A percentile compares a stretch with the other conserved stretches of the same genome.
Evolutionary conservation across 2,888 invertebrate species (phyloP).

Genomic region (Onthophagus sagittarius): DNA sequence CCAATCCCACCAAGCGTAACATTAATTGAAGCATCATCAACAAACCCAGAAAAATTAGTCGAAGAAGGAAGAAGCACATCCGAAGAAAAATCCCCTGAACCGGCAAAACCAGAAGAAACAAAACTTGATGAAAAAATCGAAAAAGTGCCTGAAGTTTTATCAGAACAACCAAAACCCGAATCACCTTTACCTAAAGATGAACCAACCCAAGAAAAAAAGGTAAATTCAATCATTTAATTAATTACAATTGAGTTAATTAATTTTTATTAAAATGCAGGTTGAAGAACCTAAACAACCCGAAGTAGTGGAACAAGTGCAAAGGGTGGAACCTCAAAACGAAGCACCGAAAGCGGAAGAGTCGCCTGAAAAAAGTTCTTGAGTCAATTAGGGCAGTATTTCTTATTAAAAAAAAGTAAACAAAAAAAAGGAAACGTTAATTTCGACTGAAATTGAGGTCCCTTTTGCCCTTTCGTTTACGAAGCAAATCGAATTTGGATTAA

Average conservation of each 20-base stretch:
- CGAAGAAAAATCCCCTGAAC: conserved; percentile 26
- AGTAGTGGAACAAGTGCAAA: conserved; percentile 11
- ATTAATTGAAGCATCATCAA: conserved; percentile 4
- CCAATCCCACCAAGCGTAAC: neutral
- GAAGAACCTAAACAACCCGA: conserved; percentile 15
- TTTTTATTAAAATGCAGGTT: conserved; percentile 6
- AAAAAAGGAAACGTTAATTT: conserved; percentile 19
- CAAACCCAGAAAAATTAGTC: conserved; percentile 29
- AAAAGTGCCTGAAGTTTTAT: conserved; percentile 15
- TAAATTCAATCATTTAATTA: neutral
- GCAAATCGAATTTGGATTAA: neutral
- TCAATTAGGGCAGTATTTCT: conserved; percentile 25
- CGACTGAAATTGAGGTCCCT: conserved; percentile 35
- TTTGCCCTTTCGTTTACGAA: neutral
- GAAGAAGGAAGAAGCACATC: conserved; percentile 27
- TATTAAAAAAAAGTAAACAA: conserved; percentile 26
- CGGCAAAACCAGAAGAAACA: conserved; percentile 30
- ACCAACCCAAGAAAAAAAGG: neutral
- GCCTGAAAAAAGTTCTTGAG: conserved; percentile 42
- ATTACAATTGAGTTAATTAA: neutral
- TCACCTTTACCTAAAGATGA: neutral
- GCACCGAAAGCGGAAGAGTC: conserved; percentile 34
- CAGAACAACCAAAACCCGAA: conserved; percentile 15
- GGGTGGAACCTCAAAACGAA: conserved; percentile 16
- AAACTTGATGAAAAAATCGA: conserved; percentile 26